Conservation (phyloP, 2,888 invertebrate genomes). For the Trachelus iudaicus region DNA sequence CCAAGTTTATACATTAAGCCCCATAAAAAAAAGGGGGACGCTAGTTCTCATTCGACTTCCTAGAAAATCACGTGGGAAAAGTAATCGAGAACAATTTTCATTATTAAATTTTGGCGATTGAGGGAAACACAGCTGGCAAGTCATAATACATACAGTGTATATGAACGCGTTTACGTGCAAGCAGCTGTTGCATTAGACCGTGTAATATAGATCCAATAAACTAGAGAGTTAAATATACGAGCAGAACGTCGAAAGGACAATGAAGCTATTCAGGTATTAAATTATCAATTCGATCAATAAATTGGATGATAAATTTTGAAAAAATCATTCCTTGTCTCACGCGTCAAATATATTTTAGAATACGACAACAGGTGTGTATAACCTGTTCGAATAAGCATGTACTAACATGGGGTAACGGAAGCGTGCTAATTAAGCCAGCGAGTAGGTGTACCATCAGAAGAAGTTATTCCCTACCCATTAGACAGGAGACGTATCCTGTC, state of each 20-base stretch:
- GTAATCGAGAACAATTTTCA: not conserved
- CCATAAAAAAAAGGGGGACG: too few relatives aligned
- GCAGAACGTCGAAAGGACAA: not conserved
- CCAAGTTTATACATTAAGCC: too few relatives aligned
- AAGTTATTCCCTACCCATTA: not conserved
- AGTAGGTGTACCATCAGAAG: not conserved
- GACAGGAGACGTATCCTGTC: not conserved
- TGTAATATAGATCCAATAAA: not conserved
- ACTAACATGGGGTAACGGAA: not conserved
- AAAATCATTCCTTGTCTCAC: not conserved
- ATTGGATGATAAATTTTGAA: not conserved
- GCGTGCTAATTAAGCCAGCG: not conserved
- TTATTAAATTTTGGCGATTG: not conserved
- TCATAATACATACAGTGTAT: not conserved
- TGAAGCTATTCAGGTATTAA: not conserved
- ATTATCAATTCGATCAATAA: not conserved
- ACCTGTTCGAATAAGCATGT: not conserved
- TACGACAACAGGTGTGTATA: too few relatives aligned
- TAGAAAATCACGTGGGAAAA: not conserved
- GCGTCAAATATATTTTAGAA: not conserved
- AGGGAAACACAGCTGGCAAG: not conserved
- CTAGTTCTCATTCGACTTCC: not conserved
- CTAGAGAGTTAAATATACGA: not conserved
- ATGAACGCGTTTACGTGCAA: not conserved
- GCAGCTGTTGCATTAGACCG: not conserved